phyloP scores from a whole-genome alignment of 2,797 vertebrate genomes.

The Allenopithecus nigroviridis region DNA sequence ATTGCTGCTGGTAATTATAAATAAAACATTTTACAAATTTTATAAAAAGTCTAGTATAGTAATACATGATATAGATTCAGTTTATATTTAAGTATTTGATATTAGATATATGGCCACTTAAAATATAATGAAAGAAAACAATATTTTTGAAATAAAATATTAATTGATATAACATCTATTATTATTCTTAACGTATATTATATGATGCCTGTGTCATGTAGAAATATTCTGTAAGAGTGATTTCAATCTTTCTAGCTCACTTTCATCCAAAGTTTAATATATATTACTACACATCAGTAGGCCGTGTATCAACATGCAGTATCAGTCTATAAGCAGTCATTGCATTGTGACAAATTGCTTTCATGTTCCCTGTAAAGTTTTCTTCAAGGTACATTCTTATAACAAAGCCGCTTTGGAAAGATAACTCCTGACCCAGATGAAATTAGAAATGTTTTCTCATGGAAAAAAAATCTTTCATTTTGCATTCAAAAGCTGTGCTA shows the following conservation, averaged over 20 bases:
- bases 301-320: neutral
- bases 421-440: neutral
- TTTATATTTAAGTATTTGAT: neutral
- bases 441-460: neutral
- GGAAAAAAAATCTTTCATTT: neutral
- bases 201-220: neutral
- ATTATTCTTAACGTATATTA: neutral
- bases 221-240: neutral
- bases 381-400: neutral
- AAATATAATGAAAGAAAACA: neutral
- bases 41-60: neutral
- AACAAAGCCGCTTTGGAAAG: neutral
- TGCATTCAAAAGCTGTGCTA: neutral
- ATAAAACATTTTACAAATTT: neutral
- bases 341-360: neutral
- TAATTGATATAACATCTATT: neutral
- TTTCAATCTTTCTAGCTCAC: neutral
- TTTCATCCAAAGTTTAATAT: neutral
- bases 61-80: neutral
- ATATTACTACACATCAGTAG: neutral
- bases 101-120: neutral
- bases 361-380: neutral
- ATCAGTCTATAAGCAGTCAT: neutral
- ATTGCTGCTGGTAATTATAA: neutral
- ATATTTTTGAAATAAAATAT: slow-evolving; percentile 1